These are phyloP conservation scores for Craseonycteris thonglongyai DNA, from an alignment of 2,113 vertebrate genomes.

Conservation along the genomic window DNA sequence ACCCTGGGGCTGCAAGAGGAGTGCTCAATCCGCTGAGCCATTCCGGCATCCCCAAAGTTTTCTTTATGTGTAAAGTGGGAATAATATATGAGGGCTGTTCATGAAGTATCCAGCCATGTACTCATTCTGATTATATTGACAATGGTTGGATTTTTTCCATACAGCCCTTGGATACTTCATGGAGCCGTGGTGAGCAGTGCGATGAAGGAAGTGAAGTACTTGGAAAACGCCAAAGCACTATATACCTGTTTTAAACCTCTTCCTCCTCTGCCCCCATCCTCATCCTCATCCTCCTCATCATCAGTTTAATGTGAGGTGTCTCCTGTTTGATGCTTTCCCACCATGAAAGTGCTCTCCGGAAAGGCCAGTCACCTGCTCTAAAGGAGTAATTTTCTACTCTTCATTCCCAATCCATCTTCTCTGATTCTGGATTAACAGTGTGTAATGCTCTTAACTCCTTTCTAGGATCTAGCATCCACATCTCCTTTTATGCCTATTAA, in stretches of 20 bases:
- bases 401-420: background rate
- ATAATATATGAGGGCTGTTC: too few species aligned
- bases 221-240: background rate
- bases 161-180: background rate
- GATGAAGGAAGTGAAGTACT: background rate
- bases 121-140: too few species aligned
- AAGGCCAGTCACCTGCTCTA: background rate
- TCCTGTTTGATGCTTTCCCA: background rate
- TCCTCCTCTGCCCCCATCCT: background rate
- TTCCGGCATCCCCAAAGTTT: too few species aligned
- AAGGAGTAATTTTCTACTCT: background rate
- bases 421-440: background rate
- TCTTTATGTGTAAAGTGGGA: background rate
- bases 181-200: background rate
- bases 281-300: background rate
- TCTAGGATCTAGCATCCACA: background rate
- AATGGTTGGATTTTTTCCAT: too few species aligned
- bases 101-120: too few species aligned
- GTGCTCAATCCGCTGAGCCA: too few species aligned
- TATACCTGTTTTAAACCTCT: background rate
- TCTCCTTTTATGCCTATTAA: background rate
- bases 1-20: too few species aligned
- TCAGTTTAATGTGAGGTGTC: background rate
- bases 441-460: background rate
- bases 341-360: background rate